phyloP scores from a whole-genome alignment of 2,113 vertebrate genomes.

The Calyptommatus sinebrachiatus region DNA sequence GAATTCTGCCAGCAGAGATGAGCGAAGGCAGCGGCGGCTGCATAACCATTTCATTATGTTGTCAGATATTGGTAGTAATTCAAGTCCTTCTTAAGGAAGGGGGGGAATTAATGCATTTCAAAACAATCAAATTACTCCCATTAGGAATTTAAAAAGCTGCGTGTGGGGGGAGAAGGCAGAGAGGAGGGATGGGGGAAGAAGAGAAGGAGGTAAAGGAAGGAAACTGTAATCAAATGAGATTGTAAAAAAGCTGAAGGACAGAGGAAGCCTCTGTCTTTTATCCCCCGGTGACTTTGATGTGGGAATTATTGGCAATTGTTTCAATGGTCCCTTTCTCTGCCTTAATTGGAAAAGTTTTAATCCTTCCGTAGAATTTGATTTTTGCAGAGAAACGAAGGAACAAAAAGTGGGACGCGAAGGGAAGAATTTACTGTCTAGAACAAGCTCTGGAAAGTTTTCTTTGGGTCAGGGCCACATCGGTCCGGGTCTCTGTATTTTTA shows the following conservation, averaged over 20 bases:
- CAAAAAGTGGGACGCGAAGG: too few species aligned
- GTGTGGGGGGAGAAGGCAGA: too few species aligned
- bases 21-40: background rate
- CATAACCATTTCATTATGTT: conserved; percentile 20
- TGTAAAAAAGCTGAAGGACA: background rate
- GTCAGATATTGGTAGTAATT: conserved; percentile 48
- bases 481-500: too few species aligned
- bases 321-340: background rate
- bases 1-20: background rate
- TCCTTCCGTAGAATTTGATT: background rate
- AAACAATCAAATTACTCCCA: conserved; percentile 22
- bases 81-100: conserved; percentile 70
- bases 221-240: background rate
- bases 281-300: background rate
- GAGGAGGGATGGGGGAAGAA: background rate
- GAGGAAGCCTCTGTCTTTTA: background rate
- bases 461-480: too few species aligned
- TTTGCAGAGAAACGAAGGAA: too few species aligned
- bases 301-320: conserved; percentile 8
- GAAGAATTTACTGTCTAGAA: too few species aligned
- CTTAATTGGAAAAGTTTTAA: background rate
- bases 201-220: background rate
- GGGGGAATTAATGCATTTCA: conserved; percentile 44
- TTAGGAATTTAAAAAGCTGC: background rate
- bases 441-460: too few species aligned